phyloP scores from a whole-genome alignment of 1,140 invertebrate genomes.

The Drosophila ironensis region DNA sequence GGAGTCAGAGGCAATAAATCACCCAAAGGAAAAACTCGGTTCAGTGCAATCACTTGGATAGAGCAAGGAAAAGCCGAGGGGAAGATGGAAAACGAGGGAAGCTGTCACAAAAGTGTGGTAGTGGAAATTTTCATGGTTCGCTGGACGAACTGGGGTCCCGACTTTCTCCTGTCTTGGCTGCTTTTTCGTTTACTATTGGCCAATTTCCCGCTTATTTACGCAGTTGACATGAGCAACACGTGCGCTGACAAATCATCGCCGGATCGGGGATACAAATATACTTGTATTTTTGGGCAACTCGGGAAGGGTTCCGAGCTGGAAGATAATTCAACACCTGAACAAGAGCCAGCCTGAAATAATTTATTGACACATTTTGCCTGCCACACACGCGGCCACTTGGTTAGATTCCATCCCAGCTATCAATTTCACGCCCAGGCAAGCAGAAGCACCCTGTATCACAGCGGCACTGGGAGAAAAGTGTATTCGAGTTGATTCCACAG shows the following conservation, averaged over 20 bases:
- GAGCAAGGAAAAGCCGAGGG: background rate
- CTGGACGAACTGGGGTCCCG: slow-evolving; percentile 14
- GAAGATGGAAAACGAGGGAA: slow-evolving; percentile 5
- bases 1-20: slow-evolving; percentile 61
- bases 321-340: slow-evolving; percentile 76
- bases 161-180: slow-evolving; percentile 5
- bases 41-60: background rate
- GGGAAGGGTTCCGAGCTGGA: background rate
- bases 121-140: slow-evolving; percentile 53
- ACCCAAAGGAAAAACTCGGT: slow-evolving; percentile 62
- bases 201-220: slow-evolving; percentile 72
- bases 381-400: slow-evolving; percentile 46
- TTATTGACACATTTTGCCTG: slow-evolving; percentile 70
- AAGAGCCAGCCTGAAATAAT: slow-evolving; percentile 45
- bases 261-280: background rate
- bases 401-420: too few relatives aligned
- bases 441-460: slow-evolving; percentile 45
- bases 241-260: slow-evolving; percentile 61
- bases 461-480: background rate
- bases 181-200: slow-evolving; percentile 14
- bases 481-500: too few relatives aligned
- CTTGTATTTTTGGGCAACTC: too few relatives aligned
- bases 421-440: slow-evolving; percentile 61
- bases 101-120: slow-evolving; percentile 31
- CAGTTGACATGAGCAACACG: slow-evolving; percentile 71